phyloP scores from a whole-genome alignment of 2,113 vertebrate species.

The Leptocoma aspasia region DNA sequence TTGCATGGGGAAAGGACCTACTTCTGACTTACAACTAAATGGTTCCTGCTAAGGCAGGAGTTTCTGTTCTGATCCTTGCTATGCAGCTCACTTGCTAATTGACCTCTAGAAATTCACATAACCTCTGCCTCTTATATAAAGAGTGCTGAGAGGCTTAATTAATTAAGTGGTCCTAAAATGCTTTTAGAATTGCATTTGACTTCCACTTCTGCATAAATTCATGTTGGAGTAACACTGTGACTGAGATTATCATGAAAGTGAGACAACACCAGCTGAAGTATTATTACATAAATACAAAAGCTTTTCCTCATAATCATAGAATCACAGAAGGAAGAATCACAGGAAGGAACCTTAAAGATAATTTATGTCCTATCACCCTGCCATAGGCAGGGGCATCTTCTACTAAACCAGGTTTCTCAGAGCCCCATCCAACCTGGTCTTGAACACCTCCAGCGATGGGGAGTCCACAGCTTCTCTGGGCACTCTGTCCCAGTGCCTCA shows the following conservation, averaged over 20 bases:
- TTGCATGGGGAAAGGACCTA: neutral
- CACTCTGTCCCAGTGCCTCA: neutral
- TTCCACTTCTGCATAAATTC: neutral
- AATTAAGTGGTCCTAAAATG: constrained; percentile 10
- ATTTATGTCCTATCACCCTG: neutral
- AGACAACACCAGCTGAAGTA: neutral
- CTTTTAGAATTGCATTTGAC: neutral
- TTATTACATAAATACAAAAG: neutral
- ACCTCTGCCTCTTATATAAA: neutral
- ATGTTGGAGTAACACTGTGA: neutral
- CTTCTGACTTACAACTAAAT: neutral
- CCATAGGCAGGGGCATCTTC: neutral
- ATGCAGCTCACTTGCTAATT: neutral
- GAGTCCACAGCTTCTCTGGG: neutral
- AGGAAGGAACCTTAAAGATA: neutral
- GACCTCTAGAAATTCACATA: constrained; percentile 29
- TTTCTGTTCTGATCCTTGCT: neutral
- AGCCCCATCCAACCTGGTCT: neutral
- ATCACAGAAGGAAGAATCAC: neutral
- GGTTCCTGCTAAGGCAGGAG: neutral
- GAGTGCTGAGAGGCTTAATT: neutral
- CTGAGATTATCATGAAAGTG: neutral
- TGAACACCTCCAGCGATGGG: neutral
- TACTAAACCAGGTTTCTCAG: neutral
- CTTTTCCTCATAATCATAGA: neutral